Percentiles rank a stretch among this genome's conserved stretches.
phyloP scores from a whole-genome alignment of 1,140 invertebrate species.

The Melitaea cinxia region DNA sequence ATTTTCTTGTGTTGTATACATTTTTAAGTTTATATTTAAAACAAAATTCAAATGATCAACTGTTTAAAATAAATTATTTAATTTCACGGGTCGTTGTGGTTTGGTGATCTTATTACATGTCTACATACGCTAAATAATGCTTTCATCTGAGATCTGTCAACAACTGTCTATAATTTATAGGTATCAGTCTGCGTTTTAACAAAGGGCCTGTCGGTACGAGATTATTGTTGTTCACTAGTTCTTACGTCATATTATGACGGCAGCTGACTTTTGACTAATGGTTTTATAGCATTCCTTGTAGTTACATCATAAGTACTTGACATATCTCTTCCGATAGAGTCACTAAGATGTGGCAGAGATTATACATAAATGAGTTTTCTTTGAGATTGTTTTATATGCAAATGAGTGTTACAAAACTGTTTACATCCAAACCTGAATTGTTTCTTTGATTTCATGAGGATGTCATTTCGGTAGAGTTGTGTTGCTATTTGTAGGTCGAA shows the following conservation, averaged over 20 bases:
- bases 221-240: constrained; percentile 18
- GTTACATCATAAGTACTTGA: not conserved
- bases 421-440: no score
- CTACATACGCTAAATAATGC: not conserved
- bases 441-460: no score
- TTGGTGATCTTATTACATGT: not conserved
- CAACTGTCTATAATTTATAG: constrained; percentile 26
- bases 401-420: no score
- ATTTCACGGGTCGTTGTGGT: not conserved
- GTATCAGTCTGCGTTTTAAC: constrained; percentile 27
- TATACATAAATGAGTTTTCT: not conserved
- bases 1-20: no score
- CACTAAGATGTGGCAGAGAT: not conserved
- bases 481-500: no score
- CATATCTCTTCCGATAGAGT: not conserved
- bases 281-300: constrained; percentile 30
- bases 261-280: constrained; percentile 39
- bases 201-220: constrained; percentile 33
- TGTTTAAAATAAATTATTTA: not conserved
- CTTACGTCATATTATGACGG: constrained; percentile 25
- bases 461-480: no score
- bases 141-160: constrained; percentile 7
- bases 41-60: not conserved
- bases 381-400: no score
- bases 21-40: not conserved